phyloP scores from a whole-genome alignment of 2,113 vertebrate genomes.

The Chrysemys picta region DNA sequence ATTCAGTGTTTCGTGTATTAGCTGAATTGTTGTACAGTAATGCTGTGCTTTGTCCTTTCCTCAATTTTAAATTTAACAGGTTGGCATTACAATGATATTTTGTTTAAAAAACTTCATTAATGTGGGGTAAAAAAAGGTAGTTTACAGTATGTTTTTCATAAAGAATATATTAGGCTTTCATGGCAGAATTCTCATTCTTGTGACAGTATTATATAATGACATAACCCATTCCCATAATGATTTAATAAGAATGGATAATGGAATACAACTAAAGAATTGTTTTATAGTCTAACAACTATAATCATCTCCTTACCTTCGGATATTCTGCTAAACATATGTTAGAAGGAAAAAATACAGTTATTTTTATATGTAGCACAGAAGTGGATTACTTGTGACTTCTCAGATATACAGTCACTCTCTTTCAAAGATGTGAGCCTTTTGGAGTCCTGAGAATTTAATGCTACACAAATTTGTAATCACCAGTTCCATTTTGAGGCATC shows the following conservation, averaged over 20 bases:
- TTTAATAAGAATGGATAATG: background rate
- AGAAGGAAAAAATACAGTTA: background rate
- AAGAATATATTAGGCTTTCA: background rate
- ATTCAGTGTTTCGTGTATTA: background rate
- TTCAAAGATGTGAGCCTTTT: background rate
- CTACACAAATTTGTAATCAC: background rate
- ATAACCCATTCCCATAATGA: background rate
- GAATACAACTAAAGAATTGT: background rate
- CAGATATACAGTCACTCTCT: background rate
- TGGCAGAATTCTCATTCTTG: background rate
- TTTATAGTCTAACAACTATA: background rate
- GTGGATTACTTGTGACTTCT: background rate
- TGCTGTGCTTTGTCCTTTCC: background rate
- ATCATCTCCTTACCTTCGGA: background rate
- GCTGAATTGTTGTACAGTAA: background rate
- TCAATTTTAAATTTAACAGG: background rate
- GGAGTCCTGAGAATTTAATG: background rate
- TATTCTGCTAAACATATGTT: background rate
- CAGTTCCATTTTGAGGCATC: accelerated
- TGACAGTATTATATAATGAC: background rate
- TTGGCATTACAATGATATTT: background rate
- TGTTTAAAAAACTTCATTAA: background rate
- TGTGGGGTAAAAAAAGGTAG: background rate
- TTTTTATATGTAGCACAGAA: background rate
- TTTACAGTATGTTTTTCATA: background rate